These are phyloP conservation scores for Hemichromis elongatus DNA, from an alignment of 2,113 vertebrate genomes.

Conservation along the genomic window DNA sequence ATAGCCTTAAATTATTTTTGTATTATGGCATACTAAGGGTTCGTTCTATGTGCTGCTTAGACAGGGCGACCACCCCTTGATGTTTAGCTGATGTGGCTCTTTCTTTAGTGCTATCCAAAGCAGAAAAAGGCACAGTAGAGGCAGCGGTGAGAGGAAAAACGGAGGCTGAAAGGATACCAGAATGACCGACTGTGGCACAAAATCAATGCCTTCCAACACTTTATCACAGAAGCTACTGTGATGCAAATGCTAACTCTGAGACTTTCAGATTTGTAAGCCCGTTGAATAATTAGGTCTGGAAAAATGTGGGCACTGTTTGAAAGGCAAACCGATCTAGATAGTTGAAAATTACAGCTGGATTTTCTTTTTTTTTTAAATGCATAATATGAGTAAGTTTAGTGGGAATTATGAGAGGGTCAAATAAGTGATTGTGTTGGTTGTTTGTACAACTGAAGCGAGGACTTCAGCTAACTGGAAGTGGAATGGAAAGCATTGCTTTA, in stretches of 20 bases:
- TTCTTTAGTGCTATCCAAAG: constrained; percentile 44
- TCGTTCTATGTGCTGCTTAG: not conserved
- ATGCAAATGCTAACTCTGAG: constrained; percentile 66
- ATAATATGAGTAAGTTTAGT: not conserved
- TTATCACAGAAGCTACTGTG: constrained; percentile 54
- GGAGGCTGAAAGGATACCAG: constrained; percentile 5
- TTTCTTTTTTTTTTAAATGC: not conserved
- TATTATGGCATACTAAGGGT: not conserved
- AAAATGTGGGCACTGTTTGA: not conserved
- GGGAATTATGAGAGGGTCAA: not conserved
- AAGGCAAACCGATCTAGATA: not conserved
- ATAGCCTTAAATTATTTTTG: not conserved
- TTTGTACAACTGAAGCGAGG: not conserved
- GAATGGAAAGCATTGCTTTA: not conserved
- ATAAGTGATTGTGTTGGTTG: not conserved
- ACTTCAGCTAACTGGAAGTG: not conserved
- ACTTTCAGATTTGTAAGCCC: constrained; percentile 21
- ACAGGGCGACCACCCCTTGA: constrained; percentile 5
- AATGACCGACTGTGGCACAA: constrained; percentile 58
- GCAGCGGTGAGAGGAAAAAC: not conserved
- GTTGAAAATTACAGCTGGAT: not conserved
- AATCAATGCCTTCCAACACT: constrained; percentile 62
- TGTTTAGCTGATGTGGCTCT: not conserved
- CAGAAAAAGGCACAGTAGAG: not conserved
- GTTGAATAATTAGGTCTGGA: constrained; percentile 6